A percentile compares a stretch with the other conserved stretches of the same genome.
These are phyloP conservation scores for Hydropotes inermis DNA, from an alignment of 2,113 vertebrate genomes.

Conservation along the genomic window DNA sequence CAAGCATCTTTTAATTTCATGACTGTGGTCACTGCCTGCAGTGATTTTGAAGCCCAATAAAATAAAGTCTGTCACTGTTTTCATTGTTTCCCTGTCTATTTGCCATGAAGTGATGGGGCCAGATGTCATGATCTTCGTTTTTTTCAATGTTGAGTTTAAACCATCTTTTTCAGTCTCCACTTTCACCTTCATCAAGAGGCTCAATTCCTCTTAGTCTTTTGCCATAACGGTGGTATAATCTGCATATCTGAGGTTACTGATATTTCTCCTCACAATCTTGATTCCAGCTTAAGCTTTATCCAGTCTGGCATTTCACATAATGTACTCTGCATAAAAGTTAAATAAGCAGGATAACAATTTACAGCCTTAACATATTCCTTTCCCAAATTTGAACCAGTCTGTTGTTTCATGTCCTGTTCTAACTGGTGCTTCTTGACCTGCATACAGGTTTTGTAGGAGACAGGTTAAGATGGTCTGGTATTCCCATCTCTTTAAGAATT, in stretches of 20 bases:
- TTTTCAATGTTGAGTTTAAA: not conserved
- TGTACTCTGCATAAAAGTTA: not conserved
- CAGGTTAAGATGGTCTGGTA: not conserved
- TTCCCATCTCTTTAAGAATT: not conserved
- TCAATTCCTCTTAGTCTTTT: not conserved
- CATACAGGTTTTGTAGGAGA: not conserved
- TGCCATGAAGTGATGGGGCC: not conserved
- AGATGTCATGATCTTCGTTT: not conserved
- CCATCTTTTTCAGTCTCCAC: not conserved
- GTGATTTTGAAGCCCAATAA: not conserved
- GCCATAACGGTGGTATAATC: not conserved
- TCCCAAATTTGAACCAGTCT: not conserved
- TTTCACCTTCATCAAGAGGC: not conserved
- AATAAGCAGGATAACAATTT: not conserved
- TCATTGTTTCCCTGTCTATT: not conserved
- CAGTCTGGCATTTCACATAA: not conserved
- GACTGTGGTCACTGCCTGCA: accelerated
- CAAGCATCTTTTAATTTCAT: not conserved
- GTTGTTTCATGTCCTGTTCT: not conserved
- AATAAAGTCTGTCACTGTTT: not conserved
- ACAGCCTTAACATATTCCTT: not conserved
- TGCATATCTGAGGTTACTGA: not conserved
- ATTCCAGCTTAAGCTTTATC: not conserved
- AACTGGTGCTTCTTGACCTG: not conserved
- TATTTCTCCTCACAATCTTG: not conserved